A percentile compares a stretch with the other conserved stretches of the same genome.
Conservation (phyloP, 2,797 vertebrate genomes). For the Hirundo rustica region DNA sequence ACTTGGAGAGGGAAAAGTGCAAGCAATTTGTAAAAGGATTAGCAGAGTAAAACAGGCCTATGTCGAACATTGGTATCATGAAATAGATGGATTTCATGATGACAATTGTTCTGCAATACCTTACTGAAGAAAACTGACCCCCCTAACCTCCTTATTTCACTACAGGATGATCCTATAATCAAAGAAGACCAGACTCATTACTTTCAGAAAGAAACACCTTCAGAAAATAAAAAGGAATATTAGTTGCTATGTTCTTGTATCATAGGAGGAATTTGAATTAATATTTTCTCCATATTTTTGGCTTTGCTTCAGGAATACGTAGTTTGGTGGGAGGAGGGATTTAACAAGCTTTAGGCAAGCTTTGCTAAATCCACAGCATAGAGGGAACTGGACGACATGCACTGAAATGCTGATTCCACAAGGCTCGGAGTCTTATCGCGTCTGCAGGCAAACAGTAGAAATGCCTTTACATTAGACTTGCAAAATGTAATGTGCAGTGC, state of each 20-base stretch:
- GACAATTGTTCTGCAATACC: not conserved
- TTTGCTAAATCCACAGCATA: conserved; percentile 41
- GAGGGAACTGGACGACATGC: conserved; percentile 14
- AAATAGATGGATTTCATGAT: not conserved
- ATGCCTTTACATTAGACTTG: conserved; percentile 54
- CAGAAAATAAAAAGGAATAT: not conserved
- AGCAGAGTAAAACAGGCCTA: not conserved
- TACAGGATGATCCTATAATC: not conserved
- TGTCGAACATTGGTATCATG: not conserved
- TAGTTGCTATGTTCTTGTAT: not conserved
- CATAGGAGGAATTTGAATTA: conserved; percentile 15
- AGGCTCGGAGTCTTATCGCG: not conserved
- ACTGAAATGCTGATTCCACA: conserved; percentile 35
- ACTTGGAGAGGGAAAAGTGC: not conserved
- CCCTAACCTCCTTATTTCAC: conserved; percentile 28
- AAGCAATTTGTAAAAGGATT: conserved; percentile 18
- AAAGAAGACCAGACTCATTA: not conserved
- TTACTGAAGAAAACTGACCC: not conserved
- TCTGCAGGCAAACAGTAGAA: conserved; percentile 52
- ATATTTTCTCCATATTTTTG: conserved; percentile 27
- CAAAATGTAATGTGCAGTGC: conserved; percentile 20
- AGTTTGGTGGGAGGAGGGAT: not conserved
- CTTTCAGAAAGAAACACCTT: conserved; percentile 18
- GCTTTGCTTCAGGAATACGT: conserved; percentile 41
- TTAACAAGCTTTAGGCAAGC: conserved; percentile 47